Base-by-base conservation (phyloP, 2,888 invertebrate genomes). In the Volucella bombylans region DNA sequence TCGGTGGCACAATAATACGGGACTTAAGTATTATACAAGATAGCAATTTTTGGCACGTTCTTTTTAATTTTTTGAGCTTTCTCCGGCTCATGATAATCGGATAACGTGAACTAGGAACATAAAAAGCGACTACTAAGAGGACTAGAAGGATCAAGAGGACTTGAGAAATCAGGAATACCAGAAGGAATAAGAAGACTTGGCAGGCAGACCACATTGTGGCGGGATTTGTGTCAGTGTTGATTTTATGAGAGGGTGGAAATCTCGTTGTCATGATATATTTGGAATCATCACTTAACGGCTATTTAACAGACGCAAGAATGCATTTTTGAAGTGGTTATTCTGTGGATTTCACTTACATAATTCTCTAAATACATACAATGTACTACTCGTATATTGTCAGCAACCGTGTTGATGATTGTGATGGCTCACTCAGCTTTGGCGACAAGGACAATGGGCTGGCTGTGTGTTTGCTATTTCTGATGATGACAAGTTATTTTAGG, bases 381-480 rank as follows among this genome's bases (percentile, higher is more conserved):
- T n/a, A n/a, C n/a, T n/a, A n/a, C n/a, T n/a, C n/a, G n/a, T n/a
- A 23, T 4, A 23, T 23, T 23, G 23, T 23, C 3, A 23, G 2
- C 23, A 23, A 23, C 2, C 23, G 45, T 39, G 47, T 47, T 71
- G 67, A 54, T 55, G 54, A 55, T 47, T 41, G 31, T 61, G 65
- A 65, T 65, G 52, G 61, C 50, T n/a, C 41, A 31, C 39, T 57
- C 38, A 38, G 50, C 4, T 8, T 62, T 50, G 31, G 39, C 39
- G 62, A 45, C 73, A 74, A 74, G 73, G 73, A 65, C 73, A 64
- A 74, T 65, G 55, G 23, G 23, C 23, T 23, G 23, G 23, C 23
- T 23, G 23, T 31, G 31, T 23, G 23, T 23, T 23, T 23, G 4
- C 4, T 23, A 4, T 39, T 61, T 12, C 49, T 65, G 59, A 59